Percentiles rank a stretch among this genome's conserved stretches.
Evolutionary conservation across 1,140 invertebrate genomes (phyloP).

Genomic region (Rhyacophila brunnea): DNA sequence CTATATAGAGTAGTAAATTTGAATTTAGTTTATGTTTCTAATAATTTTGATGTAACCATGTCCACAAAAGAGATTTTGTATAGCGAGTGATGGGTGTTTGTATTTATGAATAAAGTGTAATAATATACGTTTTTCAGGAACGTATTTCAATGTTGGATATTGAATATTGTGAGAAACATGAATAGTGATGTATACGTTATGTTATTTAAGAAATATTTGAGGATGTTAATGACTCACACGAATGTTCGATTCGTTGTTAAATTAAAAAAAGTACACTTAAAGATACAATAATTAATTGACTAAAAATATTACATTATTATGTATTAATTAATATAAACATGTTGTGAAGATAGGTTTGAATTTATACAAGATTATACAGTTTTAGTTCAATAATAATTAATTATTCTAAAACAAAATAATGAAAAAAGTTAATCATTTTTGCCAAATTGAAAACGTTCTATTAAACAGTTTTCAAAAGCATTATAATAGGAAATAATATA

Average conservation of each 20-base stretch:
- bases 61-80: too few species aligned
- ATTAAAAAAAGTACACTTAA: conserved; percentile 20
- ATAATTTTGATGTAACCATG: too few species aligned
- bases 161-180: too few species aligned
- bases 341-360: not conserved
- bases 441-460: too few species aligned
- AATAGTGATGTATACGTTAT: too few species aligned
- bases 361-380: not conserved
- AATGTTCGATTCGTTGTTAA: conserved; percentile 20
- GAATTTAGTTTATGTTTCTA: too few species aligned
- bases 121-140: too few species aligned
- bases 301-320: conserved; percentile 23
- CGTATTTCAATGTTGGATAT: too few species aligned
- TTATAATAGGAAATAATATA: conserved; percentile 19
- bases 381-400: not conserved
- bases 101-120: too few species aligned
- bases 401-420: not conserved
- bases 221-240: conserved; percentile 20
- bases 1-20: too few species aligned
- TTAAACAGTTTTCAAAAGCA: not conserved
- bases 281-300: conserved; percentile 19
- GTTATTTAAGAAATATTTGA: conserved; percentile 21
- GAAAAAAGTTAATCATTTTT: not conserved
- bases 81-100: too few species aligned
- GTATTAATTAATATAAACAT: too few species aligned